Evolutionary conservation across 37 sponge, comb jelly and placozoan genomes (phyloP).

Genomic region (Mnemiopsis leidyi): DNA sequence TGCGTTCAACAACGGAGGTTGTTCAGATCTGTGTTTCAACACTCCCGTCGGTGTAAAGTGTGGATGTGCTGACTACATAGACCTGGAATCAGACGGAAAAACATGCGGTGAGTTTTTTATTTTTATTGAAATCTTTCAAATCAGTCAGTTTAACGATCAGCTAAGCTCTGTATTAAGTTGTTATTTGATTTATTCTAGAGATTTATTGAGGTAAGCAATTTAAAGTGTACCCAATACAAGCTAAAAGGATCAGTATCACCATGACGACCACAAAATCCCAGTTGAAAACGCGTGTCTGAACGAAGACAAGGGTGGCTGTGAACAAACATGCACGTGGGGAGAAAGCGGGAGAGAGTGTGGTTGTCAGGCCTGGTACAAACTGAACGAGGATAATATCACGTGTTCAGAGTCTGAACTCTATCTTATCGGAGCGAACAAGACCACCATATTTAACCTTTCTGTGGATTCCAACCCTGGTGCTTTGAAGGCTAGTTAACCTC

Average conservation of each 20-base stretch:
- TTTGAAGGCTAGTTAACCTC: neutral
- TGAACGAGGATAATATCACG: neutral
- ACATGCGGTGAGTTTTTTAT: constrained; percentile 9
- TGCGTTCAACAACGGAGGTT: constrained; percentile 47
- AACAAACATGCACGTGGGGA: neutral
- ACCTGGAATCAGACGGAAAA: constrained; percentile 31
- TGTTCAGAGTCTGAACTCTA: constrained; percentile 15
- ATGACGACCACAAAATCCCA: neutral
- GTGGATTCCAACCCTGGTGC: constrained; percentile 53
- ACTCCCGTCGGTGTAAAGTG: constrained; percentile 39
- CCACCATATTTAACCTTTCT: constrained; percentile 43
- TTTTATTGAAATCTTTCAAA: neutral
- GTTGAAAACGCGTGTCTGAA: neutral
- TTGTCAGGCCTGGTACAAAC: constrained; percentile 21
- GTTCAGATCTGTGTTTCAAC: constrained; percentile 58
- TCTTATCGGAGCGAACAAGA: constrained; percentile 60
- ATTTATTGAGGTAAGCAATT: no score
- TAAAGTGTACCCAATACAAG: no score
- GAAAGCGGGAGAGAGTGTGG: neutral
- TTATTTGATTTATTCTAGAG: no score
- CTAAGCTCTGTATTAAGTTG: no score
- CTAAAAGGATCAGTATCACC: no score
- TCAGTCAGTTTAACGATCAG: no score
- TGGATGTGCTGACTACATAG: constrained; percentile 14
- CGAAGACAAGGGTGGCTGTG: neutral